Percentiles rank a stretch among this genome's conserved stretches.
phyloP scores from a whole-genome alignment of 2,888 invertebrate species.

The Barypeithes pellucidus region DNA sequence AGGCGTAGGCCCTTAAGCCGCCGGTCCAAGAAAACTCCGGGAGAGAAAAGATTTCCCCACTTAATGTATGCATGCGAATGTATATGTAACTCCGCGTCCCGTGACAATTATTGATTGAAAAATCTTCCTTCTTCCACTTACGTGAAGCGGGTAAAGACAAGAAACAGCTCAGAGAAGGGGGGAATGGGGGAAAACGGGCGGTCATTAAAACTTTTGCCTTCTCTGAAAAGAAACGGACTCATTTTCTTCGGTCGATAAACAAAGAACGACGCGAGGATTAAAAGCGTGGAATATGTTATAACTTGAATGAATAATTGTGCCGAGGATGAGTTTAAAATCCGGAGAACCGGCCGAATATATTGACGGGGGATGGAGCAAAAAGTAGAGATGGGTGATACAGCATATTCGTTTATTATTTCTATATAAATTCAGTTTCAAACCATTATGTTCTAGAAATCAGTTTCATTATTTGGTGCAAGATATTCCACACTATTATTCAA shows the following conservation, averaged over 20 bases:
- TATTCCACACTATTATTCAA: no score
- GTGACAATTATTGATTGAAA: constrained; percentile 82
- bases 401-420: no score
- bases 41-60: constrained; percentile 47
- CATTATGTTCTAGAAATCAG: no score
- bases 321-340: constrained; percentile 71
- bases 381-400: constrained; percentile 50
- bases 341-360: constrained; percentile 68
- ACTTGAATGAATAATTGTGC: constrained; percentile 71
- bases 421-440: no score
- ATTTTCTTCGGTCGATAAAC: constrained; percentile 68
- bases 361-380: constrained; percentile 62
- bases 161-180: constrained; percentile 35
- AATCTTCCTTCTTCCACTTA: constrained; percentile 72
- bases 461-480: no score
- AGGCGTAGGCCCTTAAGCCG: constrained; percentile 14
- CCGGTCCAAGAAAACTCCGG: constrained; percentile 38
- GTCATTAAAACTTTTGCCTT: constrained; percentile 71
- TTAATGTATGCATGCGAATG: constrained; percentile 59
- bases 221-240: constrained; percentile 69
- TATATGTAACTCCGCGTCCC: constrained; percentile 66
- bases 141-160: constrained; percentile 59
- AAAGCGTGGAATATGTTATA: constrained; percentile 69
- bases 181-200: constrained; percentile 61
- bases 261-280: constrained; percentile 62